These are phyloP conservation scores for Xenotilapia caudafasciata DNA, from an alignment of 2,113 vertebrate genomes.

Conservation along the genomic window DNA sequence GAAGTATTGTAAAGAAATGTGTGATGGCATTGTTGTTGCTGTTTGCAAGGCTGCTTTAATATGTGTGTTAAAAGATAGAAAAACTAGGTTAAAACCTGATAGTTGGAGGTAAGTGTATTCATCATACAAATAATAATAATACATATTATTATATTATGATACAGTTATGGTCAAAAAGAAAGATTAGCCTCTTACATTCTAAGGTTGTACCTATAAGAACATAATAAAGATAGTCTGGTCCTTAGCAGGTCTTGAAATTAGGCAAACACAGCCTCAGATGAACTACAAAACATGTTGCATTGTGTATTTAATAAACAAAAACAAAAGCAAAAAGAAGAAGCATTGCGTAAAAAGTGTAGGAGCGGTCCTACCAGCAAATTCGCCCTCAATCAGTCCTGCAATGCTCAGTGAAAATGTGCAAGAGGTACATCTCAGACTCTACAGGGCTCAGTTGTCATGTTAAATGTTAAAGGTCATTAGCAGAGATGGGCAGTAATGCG, in stretches of 20 bases:
- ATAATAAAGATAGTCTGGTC: background rate
- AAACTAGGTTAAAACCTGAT: background rate
- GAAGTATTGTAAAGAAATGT: background rate
- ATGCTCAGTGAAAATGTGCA: background rate
- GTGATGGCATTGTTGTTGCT: constrained; percentile 9
- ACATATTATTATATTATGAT: background rate
- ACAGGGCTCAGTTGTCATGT: background rate
- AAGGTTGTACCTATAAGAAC: background rate
- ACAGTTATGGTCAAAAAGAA: background rate
- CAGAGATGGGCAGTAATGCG: background rate
- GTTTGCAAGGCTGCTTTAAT: background rate
- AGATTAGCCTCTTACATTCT: background rate
- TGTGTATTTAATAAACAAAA: background rate
- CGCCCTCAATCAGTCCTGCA: background rate
- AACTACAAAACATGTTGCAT: background rate
- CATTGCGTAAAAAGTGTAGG: background rate
- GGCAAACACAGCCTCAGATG: background rate
- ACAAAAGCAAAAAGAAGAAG: background rate
- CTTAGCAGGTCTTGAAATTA: background rate
- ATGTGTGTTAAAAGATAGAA: background rate
- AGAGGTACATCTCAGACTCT: background rate
- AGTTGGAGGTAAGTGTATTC: background rate
- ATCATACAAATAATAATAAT: background rate
- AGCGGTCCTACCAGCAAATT: background rate
- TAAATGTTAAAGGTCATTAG: background rate